phyloP scores from a whole-genome alignment of 2,888 invertebrate genomes.

The Chydorus sphaericus region DNA sequence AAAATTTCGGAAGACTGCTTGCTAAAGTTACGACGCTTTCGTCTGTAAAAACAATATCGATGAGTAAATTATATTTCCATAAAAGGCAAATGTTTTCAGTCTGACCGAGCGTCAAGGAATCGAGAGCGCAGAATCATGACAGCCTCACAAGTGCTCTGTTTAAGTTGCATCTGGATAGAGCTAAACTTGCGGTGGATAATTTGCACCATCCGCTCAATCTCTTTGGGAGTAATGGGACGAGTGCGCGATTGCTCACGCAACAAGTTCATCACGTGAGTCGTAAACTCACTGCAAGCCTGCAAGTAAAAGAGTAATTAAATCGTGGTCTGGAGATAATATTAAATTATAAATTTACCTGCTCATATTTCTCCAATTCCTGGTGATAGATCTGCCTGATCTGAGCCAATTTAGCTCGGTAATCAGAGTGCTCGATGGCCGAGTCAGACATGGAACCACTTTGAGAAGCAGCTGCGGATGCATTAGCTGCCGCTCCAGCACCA shows the following conservation, averaged over 20 bases:
- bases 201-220: conserved; percentile 98
- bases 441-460: conserved; percentile 63
- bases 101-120: conserved; percentile 52
- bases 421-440: conserved; percentile 97
- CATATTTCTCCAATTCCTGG: conserved; percentile 97
- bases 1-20: conserved; percentile 98
- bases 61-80: neutral
- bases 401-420: conserved; percentile 94
- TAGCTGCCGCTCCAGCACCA: conserved; percentile 71
- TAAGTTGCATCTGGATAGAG: conserved; percentile 94
- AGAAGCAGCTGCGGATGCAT: conserved; percentile 71
- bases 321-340: neutral
- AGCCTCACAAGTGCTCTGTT: conserved; percentile 98
- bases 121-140: conserved; percentile 94
- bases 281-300: conserved; percentile 97
- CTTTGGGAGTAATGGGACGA: conserved; percentile 91
- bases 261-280: conserved; percentile 98
- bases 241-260: conserved; percentile 92
- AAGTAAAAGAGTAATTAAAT: neutral
- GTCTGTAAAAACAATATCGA: conserved; percentile 38
- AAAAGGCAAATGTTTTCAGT: conserved; percentile 10
- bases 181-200: conserved; percentile 98
- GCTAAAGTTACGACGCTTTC: conserved; percentile 95
- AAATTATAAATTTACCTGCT: conserved; percentile 48
- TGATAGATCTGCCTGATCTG: conserved; percentile 99